phyloP scores from a whole-genome alignment of 2,113 vertebrate genomes.

The Scomber japonicus region DNA sequence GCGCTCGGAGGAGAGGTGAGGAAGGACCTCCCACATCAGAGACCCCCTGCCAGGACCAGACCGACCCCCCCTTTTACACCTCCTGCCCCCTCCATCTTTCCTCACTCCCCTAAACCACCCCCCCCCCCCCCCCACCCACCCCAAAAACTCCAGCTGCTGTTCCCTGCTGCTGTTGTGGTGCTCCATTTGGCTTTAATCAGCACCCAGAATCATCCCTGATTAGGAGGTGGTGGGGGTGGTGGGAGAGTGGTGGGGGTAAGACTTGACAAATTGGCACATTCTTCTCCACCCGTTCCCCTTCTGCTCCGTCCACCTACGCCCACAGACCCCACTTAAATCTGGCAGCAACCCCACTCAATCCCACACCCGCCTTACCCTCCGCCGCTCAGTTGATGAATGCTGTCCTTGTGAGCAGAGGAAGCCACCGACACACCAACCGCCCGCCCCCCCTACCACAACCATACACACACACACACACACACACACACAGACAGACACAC shows the following conservation, averaged over 20 bases:
- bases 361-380: slow-evolving; percentile 12
- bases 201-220: slow-evolving; percentile 90
- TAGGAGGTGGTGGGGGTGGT: slow-evolving; percentile 51
- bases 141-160: slow-evolving; percentile 75
- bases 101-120: slow-evolving; percentile 52
- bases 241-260: slow-evolving; percentile 67
- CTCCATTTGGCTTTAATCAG: slow-evolving; percentile 92
- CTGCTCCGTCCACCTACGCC: slow-evolving; percentile 24
- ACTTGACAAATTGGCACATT: slow-evolving; percentile 82
- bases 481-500: too few species aligned
- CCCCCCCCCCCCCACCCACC: background rate
- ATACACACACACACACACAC: background rate
- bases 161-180: slow-evolving; percentile 77
- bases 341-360: slow-evolving; percentile 21
- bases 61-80: slow-evolving; percentile 82
- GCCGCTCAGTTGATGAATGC: slow-evolving; percentile 88
- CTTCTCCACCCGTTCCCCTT: slow-evolving; percentile 82
- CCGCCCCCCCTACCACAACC: background rate
- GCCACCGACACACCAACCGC: slow-evolving; percentile 7
- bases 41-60: slow-evolving; percentile 62
- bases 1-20: slow-evolving; percentile 47
- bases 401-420: slow-evolving; percentile 85
- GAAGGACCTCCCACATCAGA: slow-evolving; percentile 62
- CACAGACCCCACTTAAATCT: slow-evolving; percentile 52
- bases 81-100: slow-evolving; percentile 80